phyloP scores from a whole-genome alignment of 2,888 invertebrate genomes.

The Hemithea aestivaria region DNA sequence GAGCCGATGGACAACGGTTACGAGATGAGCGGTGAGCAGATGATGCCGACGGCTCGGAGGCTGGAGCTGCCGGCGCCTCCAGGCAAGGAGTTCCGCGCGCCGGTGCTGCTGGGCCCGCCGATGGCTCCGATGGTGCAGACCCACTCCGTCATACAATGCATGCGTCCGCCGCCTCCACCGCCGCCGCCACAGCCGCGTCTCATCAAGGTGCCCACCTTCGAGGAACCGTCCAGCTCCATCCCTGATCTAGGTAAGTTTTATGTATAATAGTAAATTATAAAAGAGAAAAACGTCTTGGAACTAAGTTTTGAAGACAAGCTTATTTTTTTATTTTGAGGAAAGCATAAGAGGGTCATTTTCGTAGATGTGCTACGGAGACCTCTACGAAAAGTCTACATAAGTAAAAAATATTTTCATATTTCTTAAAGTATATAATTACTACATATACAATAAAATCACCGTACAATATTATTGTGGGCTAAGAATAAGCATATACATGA shows the following conservation, averaged over 20 bases:
- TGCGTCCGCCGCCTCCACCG: constrained; percentile 73
- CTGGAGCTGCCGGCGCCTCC: constrained; percentile 72
- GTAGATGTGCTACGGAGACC: constrained; percentile 13
- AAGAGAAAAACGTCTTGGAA: no score
- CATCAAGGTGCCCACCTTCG: constrained; percentile 78
- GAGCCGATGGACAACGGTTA: constrained; percentile 61
- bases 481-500: no score
- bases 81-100: constrained; percentile 71
- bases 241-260: constrained; percentile 89
- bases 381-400: constrained; percentile 1
- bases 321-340: no score
- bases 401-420: no score
- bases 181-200: constrained; percentile 74
- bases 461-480: no score
- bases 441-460: no score
- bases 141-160: constrained; percentile 74
- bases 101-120: constrained; percentile 57
- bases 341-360: constrained; percentile 12
- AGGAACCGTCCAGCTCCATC: constrained; percentile 92
- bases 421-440: no score
- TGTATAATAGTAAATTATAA: neutral
- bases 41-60: constrained; percentile 54
- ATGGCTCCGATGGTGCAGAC: constrained; percentile 48
- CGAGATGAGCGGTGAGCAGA: constrained; percentile 45
- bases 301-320: no score